Conservation (phyloP, 2,888 invertebrate species). For the Tanytarsus gracilentus region DNA sequence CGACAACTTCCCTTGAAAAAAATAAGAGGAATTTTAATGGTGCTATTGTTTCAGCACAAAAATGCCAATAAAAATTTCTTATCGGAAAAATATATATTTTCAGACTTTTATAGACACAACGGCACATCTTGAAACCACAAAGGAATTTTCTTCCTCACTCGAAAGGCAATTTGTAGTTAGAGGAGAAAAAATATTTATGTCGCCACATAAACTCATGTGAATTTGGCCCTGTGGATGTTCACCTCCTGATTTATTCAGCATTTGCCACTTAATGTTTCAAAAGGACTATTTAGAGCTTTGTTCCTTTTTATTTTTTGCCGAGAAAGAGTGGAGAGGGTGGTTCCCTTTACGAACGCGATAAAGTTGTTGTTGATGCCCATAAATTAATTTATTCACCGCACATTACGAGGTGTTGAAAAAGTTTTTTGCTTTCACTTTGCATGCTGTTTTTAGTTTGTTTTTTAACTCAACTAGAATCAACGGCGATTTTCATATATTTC, state of each 20-base stretch:
- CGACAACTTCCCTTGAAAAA: neutral
- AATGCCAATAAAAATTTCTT: slow-evolving; percentile 19
- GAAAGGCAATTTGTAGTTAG: neutral
- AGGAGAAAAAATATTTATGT: slow-evolving; percentile 6
- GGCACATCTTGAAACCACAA: neutral
- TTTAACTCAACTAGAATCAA: neutral
- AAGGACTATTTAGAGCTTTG: slow-evolving; percentile 1
- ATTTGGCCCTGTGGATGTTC: neutral
- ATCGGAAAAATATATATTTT: slow-evolving; percentile 7
- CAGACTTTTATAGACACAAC: slow-evolving; percentile 1
- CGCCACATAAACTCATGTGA: no score
- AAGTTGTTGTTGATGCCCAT: neutral
- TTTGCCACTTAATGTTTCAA: slow-evolving; percentile 16
- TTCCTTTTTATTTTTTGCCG: neutral
- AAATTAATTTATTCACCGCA: slow-evolving; percentile 13
- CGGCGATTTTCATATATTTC: neutral
- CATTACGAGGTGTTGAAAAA: neutral
- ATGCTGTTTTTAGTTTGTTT: neutral
- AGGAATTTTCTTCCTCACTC: neutral
- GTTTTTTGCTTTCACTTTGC: neutral
- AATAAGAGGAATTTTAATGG: slow-evolving; percentile 5
- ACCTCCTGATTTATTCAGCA: slow-evolving; percentile 13
- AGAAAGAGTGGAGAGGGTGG: neutral
- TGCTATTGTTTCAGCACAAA: slow-evolving; percentile 5
- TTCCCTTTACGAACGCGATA: neutral